Conservation (phyloP, 2,888 invertebrate species). For the Erynnis tages region DNA sequence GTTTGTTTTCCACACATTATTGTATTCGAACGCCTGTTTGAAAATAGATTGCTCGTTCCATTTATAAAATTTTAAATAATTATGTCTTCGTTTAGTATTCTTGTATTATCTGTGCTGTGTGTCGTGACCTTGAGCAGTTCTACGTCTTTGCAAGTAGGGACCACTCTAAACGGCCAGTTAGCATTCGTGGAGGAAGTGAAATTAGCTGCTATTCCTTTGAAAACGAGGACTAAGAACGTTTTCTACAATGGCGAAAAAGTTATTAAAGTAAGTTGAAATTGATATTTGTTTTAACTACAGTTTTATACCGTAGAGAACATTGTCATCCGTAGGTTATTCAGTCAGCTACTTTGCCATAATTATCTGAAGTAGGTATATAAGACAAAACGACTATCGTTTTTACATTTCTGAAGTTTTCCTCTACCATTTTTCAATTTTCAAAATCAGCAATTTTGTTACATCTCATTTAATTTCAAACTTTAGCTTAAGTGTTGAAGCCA, state of each 20-base stretch:
- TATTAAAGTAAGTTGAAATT: conserved; percentile 55
- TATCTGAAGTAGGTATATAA: too few species aligned
- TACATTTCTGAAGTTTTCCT: too few species aligned
- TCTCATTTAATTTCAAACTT: too few species aligned
- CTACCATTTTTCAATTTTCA: too few species aligned
- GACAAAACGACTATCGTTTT: too few species aligned
- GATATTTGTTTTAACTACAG: not conserved
- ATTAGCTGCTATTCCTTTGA: conserved; percentile 51
- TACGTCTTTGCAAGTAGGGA: conserved; percentile 50
- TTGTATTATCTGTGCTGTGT: conserved; percentile 30
- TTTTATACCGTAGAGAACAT: not conserved
- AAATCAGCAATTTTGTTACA: too few species aligned
- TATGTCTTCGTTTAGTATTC: conserved; percentile 30
- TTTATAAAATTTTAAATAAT: conserved; percentile 8
- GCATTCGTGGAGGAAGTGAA: conserved; percentile 55
- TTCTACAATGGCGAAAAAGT: conserved; percentile 52
- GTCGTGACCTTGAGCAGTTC: conserved; percentile 34
- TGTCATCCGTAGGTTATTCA: too few species aligned
- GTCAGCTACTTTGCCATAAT: too few species aligned
- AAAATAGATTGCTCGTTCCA: not conserved
- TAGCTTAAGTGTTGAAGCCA: too few species aligned
- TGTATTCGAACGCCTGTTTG: not conserved
- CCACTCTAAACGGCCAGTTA: conserved; percentile 44
- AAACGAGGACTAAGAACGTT: conserved; percentile 57
- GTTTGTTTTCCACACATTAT: conserved; percentile 5